Evolutionary conservation across 2,113 vertebrate species (phyloP), one percentile per base, ranked within the genome.

Genomic region (Neolamprologus devosi): DNA sequence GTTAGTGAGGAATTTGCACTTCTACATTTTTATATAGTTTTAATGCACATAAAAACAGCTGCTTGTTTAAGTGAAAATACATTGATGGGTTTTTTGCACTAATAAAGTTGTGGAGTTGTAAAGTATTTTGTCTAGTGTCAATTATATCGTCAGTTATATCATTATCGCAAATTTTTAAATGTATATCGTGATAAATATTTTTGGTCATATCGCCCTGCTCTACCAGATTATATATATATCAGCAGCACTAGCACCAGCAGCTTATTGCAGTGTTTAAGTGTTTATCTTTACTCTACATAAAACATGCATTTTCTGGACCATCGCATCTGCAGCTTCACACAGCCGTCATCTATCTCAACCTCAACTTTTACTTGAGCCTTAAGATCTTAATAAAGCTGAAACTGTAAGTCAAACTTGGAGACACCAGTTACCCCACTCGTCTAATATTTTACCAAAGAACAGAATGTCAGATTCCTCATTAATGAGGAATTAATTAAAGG

Each of bases 1-100:
- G 40, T 42, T 11, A 42, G 11, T 0, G 0, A 37, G 9, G 4
- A 42, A 42, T 13, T 42, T 42, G 40, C 40, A 42, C 1, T 6
- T 0, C 0, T 42, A 13, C 11, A 13, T 42, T 42, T 42, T 42
- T 42, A 42, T 42, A 0, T 13, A 42, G 0, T 0, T 42, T 42
- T 42, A 42, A 42, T 42, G 12, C 40, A 42, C 0, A 42, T 42
- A 0, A 13, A 40, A 42, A 37, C 40, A 42, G 12, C 40, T 42
- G 0, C 40, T 42, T 42, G 40, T 3, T 42, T 42, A 42, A 42
- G 40, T 6, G 40, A 42, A 42, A 42, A 42, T 42, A 42, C 5
- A 42, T 42, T 42, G 40, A 42, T 42, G 40, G 40, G 0, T 42
- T 42, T 42, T 42, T 42, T 42, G 40, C 40, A 42, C 3, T 42